Conservation (phyloP, 2,888 invertebrate genomes). For the Desoria tigrina region DNA sequence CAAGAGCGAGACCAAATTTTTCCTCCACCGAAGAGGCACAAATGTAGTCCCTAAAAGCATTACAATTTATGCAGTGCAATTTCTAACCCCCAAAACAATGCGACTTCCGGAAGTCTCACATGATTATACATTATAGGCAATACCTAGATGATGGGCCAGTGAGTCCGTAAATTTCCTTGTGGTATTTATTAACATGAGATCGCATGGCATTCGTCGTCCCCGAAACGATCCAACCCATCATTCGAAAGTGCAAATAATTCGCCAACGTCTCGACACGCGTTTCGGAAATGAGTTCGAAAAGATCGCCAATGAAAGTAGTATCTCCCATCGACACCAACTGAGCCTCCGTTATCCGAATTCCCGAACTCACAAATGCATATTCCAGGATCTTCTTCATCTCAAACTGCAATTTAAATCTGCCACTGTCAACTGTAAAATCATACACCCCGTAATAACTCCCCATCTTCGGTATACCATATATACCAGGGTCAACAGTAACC, state of each 20-base stretch:
- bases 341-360: slow-evolving; percentile 29
- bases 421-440: too few species aligned
- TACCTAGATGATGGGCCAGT: slow-evolving; percentile 38
- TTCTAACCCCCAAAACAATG: neutral
- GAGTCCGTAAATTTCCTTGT: slow-evolving; percentile 35
- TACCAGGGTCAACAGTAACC: too few species aligned
- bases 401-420: slow-evolving; percentile 5
- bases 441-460: too few species aligned
- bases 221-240: slow-evolving; percentile 42
- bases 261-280: slow-evolving; percentile 35
- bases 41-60: slow-evolving; percentile 29
- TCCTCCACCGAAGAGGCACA: slow-evolving; percentile 44
- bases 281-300: slow-evolving; percentile 39
- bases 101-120: neutral
- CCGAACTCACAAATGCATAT: slow-evolving; percentile 17
- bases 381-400: slow-evolving; percentile 9
- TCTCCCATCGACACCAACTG: slow-evolving; percentile 42
- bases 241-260: slow-evolving; percentile 43
- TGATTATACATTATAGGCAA: too few species aligned
- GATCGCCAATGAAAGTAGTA: slow-evolving; percentile 41
- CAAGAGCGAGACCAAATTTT: slow-evolving; percentile 40
- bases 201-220: slow-evolving; percentile 41
- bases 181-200: slow-evolving; percentile 39
- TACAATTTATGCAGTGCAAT: neutral
- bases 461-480: too few species aligned